A percentile compares a stretch with the other conserved stretches of the same genome.
phyloP scores from a whole-genome alignment of 2,888 invertebrate species.

The Nowickia ferox region DNA sequence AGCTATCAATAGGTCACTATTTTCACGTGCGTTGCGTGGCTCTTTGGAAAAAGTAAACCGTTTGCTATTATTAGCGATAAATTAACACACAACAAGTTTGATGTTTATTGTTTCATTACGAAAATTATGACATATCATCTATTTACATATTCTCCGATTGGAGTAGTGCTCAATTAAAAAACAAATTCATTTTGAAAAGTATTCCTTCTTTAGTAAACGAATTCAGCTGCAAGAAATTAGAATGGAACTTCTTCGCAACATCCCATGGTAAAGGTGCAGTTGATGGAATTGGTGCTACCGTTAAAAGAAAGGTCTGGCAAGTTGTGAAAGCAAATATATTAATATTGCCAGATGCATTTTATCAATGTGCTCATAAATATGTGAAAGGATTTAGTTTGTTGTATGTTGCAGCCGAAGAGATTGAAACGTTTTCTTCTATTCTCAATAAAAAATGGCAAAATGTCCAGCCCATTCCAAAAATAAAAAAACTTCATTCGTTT shows the following conservation, averaged over 20 bases:
- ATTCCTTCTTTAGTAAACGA: constrained; percentile 50
- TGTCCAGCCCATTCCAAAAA: constrained; percentile 40
- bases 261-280: constrained; percentile 61
- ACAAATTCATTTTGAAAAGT: constrained; percentile 60
- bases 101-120: constrained; percentile 56
- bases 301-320: constrained; percentile 65
- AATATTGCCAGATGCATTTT: constrained; percentile 61
- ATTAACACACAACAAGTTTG: constrained; percentile 52
- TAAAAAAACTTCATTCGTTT: too few species aligned
- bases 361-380: constrained; percentile 45
- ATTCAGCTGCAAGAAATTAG: constrained; percentile 51
- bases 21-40: constrained; percentile 60
- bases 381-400: constrained; percentile 51
- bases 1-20: too few species aligned
- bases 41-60: constrained; percentile 40
- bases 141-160: constrained; percentile 58
- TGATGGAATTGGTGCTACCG: constrained; percentile 54
- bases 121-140: constrained; percentile 47
- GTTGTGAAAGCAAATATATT: constrained; percentile 59
- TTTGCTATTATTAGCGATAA: constrained; percentile 59
- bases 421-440: constrained; percentile 49
- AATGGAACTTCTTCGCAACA: constrained; percentile 61
- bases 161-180: constrained; percentile 58
- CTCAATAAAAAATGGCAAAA: constrained; percentile 51
- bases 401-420: constrained; percentile 47